Percentiles rank a stretch among this genome's conserved stretches.
Conservation (phyloP, 2,888 invertebrate species). For the Yponomeuta evonymella region DNA sequence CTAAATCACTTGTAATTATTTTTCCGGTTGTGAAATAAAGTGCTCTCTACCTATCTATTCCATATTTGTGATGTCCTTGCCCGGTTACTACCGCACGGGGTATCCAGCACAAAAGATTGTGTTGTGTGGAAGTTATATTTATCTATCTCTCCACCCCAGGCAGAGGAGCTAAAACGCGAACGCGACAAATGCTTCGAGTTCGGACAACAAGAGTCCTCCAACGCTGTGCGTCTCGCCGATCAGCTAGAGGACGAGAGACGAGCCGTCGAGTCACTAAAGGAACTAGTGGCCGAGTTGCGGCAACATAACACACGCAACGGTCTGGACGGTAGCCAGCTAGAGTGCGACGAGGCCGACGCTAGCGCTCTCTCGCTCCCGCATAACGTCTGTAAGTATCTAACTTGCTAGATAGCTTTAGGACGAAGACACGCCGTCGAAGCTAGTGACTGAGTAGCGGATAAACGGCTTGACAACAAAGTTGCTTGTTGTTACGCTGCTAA, state of each 20-base stretch:
- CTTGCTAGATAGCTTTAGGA: no score
- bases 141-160: conserved; percentile 30
- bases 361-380: conserved; percentile 48
- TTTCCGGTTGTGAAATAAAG: no score
- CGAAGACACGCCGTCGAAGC: no score
- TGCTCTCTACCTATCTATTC: no score
- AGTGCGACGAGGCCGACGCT: conserved; percentile 60
- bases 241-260: conserved; percentile 49
- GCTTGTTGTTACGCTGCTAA: no score
- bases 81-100: no score
- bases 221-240: conserved; percentile 40
- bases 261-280: conserved; percentile 40
- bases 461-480: no score
- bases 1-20: no score
- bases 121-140: no score
- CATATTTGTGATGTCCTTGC: no score
- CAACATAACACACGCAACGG: conserved; percentile 52
- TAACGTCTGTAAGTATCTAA: conserved; percentile 50
- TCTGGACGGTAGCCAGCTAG: conserved; percentile 51
- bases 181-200: conserved; percentile 51
- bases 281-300: conserved; percentile 49
- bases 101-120: no score
- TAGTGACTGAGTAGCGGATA: no score
- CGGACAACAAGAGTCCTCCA: conserved; percentile 44
- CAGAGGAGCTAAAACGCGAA: conserved; percentile 64